These are phyloP conservation scores for Diabrotica undecimpunctata DNA, from an alignment of 1,140 invertebrate genomes.

Conservation along the genomic window DNA sequence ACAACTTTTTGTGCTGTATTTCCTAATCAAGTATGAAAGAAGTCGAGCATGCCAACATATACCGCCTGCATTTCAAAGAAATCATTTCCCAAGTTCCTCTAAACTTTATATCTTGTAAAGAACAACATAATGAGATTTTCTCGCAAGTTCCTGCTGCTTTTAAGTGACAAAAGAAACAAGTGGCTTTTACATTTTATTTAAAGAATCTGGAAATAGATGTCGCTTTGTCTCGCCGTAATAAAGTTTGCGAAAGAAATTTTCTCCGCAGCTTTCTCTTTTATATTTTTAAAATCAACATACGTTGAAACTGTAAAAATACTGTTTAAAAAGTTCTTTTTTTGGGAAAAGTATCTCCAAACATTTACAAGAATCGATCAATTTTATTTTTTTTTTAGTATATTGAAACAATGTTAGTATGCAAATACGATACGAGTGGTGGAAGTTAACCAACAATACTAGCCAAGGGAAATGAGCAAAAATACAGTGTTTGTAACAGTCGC, in stretches of 20 bases:
- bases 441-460: too few species aligned
- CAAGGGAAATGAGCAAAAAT: too few species aligned
- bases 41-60: neutral
- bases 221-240: slow-evolving; percentile 8
- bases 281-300: too few species aligned
- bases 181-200: slow-evolving; percentile 11
- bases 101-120: slow-evolving; percentile 15
- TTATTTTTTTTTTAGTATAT: too few species aligned
- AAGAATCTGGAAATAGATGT: neutral
- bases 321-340: too few species aligned
- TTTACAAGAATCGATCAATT: too few species aligned
- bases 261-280: too few species aligned
- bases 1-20: slow-evolving; percentile 7
- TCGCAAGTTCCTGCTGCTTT: slow-evolving; percentile 7
- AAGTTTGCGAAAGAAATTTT: neutral
- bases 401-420: too few species aligned
- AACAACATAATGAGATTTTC: slow-evolving; percentile 15
- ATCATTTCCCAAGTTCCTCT: slow-evolving; percentile 8
- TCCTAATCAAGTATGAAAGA: slow-evolving; percentile 17
- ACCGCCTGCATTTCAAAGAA: slow-evolving; percentile 8
- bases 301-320: too few species aligned
- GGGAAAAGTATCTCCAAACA: too few species aligned
- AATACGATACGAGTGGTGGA: too few species aligned
- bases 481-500: too few species aligned
- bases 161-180: slow-evolving; percentile 16